Evolutionary conservation across 2,797 vertebrate genomes (phyloP).

Genomic region (Notolabrus celidotus): DNA sequence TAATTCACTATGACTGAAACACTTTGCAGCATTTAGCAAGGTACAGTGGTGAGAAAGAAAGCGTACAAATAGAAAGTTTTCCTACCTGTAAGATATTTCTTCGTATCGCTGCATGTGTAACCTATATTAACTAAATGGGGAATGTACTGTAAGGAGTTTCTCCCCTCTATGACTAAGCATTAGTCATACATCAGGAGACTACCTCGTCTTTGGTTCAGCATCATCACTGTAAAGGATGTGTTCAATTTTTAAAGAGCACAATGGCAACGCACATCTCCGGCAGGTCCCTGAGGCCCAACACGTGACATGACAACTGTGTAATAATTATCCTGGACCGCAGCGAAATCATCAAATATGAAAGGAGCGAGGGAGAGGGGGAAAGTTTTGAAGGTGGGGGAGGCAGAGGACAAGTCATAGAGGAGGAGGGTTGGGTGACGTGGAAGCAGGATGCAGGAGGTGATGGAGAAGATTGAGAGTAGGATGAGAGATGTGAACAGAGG

Average conservation of each 20-base stretch:
- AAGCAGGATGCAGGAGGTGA: not conserved
- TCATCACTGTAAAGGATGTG: slow-evolving; percentile 59
- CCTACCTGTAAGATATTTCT: not conserved
- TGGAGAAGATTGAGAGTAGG: not conserved
- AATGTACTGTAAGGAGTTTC: not conserved
- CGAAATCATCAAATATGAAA: slow-evolving; percentile 77
- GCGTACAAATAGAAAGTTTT: too few relatives aligned
- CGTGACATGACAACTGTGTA: slow-evolving; percentile 55
- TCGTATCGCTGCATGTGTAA: too few relatives aligned
- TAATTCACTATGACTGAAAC: too few relatives aligned
- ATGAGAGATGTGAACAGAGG: not conserved
- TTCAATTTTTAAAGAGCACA: slow-evolving; percentile 69
- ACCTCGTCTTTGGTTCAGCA: slow-evolving; percentile 27
- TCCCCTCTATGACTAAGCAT: slow-evolving; percentile 55
- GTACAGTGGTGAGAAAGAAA: too few relatives aligned
- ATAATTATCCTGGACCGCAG: slow-evolving; percentile 60
- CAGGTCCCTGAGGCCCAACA: slow-evolving; percentile 37
- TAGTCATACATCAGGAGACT: slow-evolving; percentile 48
- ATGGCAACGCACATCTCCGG: slow-evolving; percentile 51
- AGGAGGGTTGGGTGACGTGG: not conserved
- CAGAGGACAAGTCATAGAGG: slow-evolving; percentile 1
- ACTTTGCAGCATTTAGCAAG: too few relatives aligned
- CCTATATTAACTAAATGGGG: not conserved
- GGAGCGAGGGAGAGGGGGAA: not conserved
- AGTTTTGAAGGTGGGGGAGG: slow-evolving; percentile 17